phyloP scores from a whole-genome alignment of 2,888 invertebrate species.

The Hesperia comma region DNA sequence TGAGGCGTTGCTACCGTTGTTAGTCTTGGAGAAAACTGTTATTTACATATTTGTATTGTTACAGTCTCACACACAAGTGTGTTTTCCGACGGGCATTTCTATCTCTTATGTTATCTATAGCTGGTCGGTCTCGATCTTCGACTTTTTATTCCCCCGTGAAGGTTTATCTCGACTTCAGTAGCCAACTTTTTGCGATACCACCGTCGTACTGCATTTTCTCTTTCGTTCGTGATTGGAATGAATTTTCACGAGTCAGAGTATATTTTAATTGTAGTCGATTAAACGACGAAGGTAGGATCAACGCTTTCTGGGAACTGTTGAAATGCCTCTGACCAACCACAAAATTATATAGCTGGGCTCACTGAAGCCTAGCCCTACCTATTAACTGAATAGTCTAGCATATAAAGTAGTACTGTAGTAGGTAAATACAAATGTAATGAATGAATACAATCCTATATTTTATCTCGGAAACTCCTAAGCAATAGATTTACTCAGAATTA shows the following conservation, averaged over 20 bases:
- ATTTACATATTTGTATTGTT: too few relatives aligned
- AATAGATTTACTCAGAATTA: not conserved
- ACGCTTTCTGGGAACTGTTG: too few relatives aligned
- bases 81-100: not conserved
- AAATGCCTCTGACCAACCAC: too few relatives aligned
- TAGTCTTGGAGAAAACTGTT: too few relatives aligned
- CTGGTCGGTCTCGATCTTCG: constrained; percentile 43
- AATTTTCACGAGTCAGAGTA: constrained; percentile 38
- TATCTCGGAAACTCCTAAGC: not conserved
- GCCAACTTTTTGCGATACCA: constrained; percentile 51
- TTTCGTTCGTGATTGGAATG: constrained; percentile 42
- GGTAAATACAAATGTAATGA: not conserved
- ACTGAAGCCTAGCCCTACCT: too few relatives aligned
- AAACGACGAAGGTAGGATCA: too few relatives aligned
- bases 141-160: constrained; percentile 53
- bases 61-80: not conserved
- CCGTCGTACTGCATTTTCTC: constrained; percentile 38
- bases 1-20: too few relatives aligned
- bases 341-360: too few relatives aligned
- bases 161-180: constrained; percentile 42
- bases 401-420: too few relatives aligned
- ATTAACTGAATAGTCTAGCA: too few relatives aligned
- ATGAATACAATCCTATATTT: not conserved
- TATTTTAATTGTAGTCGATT: constrained; percentile 24
- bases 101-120: constrained; percentile 3